A percentile compares a stretch with the other conserved stretches of the same genome.
These are phyloP conservation scores for Octodonta nipae DNA, from an alignment of 2,888 invertebrate genomes.

Conservation along the genomic window DNA sequence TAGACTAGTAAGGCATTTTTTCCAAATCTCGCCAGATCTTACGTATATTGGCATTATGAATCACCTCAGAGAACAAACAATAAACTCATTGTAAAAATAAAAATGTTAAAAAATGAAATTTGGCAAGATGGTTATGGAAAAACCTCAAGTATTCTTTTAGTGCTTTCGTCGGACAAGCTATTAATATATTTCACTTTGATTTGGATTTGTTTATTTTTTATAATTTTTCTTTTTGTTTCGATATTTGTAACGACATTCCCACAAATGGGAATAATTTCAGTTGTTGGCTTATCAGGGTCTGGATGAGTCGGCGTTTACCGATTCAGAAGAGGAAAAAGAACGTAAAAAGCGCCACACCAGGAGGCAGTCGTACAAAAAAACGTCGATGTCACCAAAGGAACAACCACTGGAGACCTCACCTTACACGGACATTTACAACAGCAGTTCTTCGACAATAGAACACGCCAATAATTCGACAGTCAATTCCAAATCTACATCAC, in stretches of 20 bases:
- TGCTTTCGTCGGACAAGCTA: no score
- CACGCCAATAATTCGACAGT: not conserved
- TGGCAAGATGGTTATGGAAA: no score
- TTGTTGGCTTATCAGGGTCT: constrained; percentile 7
- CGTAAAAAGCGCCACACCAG: constrained; percentile 20
- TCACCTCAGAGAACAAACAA: no score
- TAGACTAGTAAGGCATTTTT: no score
- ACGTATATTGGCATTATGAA: no score
- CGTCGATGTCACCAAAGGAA: constrained; percentile 25
- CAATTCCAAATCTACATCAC: not conserved
- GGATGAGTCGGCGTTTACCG: constrained; percentile 24
- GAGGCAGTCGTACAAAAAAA: constrained; percentile 34
- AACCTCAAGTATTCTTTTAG: no score
- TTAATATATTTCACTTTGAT: not conserved
- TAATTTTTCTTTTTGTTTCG: constrained; percentile 2
- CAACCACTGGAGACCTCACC: constrained; percentile 23
- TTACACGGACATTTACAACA: constrained; percentile 37
- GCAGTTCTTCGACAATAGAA: constrained; percentile 35
- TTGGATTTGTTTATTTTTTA: constrained; percentile 3
- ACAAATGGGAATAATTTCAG: constrained; percentile 2
- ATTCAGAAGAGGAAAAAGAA: constrained; percentile 26
- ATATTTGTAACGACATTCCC: not conserved
- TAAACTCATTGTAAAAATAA: no score
- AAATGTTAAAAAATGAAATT: no score
- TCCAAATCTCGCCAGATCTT: no score